A percentile compares a stretch with the other conserved stretches of the same genome.
These are phyloP conservation scores for Callinectes sapidus DNA, from an alignment of 2,888 invertebrate genomes.

Conservation along the genomic window DNA sequence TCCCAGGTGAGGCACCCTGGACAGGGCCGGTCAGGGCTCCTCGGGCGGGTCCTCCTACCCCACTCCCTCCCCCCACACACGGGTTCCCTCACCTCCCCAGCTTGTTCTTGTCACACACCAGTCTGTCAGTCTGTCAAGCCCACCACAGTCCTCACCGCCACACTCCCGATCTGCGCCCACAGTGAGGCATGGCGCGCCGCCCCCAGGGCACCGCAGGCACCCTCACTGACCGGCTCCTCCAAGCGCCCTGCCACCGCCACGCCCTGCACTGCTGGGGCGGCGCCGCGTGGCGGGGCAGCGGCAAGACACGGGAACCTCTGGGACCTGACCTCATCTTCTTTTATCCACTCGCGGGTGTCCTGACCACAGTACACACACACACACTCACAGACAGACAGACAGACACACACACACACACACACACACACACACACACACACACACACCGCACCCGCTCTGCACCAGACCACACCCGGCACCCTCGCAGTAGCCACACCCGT, in stretches of 20 bases:
- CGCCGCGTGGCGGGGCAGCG: not conserved
- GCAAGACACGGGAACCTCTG: not conserved
- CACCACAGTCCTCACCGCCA: not conserved
- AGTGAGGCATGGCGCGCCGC: not conserved
- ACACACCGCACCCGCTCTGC: conserved; percentile 16
- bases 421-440: conserved; percentile 7
- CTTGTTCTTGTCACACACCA: not conserved
- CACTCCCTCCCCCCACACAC: conserved; percentile 8
- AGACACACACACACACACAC: not conserved
- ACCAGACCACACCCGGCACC: conserved; percentile 26
- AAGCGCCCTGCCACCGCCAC: not conserved
- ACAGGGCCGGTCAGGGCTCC: not conserved
- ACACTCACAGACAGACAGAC: not conserved
- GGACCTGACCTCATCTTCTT: not conserved
- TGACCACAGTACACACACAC: not conserved
- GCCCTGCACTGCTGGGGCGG: not conserved
- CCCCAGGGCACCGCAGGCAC: not conserved
- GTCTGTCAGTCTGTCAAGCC: not conserved
- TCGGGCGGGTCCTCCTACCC: too few species aligned
- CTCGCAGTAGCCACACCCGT: conserved; percentile 16
- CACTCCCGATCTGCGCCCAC: not conserved
- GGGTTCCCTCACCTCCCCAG: conserved; percentile 29
- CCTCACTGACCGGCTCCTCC: not conserved
- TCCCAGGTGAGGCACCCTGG: conserved; percentile 46
- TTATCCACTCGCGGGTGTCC: conserved; percentile 32